Conservation (phyloP, 1,140 invertebrate species). For the Microplitis mediator region DNA sequence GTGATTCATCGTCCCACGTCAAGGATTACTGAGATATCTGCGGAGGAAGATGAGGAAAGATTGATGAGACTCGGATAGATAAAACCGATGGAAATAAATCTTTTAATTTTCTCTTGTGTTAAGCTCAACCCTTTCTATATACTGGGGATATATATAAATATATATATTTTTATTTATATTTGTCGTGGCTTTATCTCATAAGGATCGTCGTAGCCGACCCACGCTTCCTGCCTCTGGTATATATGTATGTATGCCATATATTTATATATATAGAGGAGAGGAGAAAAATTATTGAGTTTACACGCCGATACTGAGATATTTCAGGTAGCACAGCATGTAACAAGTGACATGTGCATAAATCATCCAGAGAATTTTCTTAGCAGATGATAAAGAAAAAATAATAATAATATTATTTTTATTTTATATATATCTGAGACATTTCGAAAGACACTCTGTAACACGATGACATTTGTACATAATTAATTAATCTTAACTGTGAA, state of each 20-base stretch:
- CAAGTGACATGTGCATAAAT: background rate
- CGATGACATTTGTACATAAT: too few relatives aligned
- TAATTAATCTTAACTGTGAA: too few relatives aligned
- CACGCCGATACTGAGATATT: background rate
- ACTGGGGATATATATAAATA: background rate
- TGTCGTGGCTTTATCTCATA: slow-evolving; percentile 11
- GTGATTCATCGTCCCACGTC: slow-evolving; percentile 43
- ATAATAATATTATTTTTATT: too few relatives aligned
- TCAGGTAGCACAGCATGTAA: background rate
- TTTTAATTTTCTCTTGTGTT: slow-evolving; percentile 20
- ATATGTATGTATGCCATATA: too few relatives aligned
- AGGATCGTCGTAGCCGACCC: slow-evolving; percentile 29
- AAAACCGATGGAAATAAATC: slow-evolving; percentile 27
- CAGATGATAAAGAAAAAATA: too few relatives aligned
- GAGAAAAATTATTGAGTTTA: background rate
- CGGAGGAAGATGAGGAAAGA: slow-evolving; percentile 22
- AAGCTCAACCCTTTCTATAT: background rate
- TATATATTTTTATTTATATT: background rate
- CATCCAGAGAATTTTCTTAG: too few relatives aligned
- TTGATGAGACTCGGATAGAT: slow-evolving; percentile 30
- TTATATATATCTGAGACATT: too few relatives aligned
- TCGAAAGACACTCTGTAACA: too few relatives aligned
- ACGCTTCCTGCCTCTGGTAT: slow-evolving; percentile 24
- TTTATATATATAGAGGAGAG: too few relatives aligned
- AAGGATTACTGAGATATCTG: slow-evolving; percentile 24